phyloP scores from a whole-genome alignment of 2,888 invertebrate species.

The Epinotia demarniana region DNA sequence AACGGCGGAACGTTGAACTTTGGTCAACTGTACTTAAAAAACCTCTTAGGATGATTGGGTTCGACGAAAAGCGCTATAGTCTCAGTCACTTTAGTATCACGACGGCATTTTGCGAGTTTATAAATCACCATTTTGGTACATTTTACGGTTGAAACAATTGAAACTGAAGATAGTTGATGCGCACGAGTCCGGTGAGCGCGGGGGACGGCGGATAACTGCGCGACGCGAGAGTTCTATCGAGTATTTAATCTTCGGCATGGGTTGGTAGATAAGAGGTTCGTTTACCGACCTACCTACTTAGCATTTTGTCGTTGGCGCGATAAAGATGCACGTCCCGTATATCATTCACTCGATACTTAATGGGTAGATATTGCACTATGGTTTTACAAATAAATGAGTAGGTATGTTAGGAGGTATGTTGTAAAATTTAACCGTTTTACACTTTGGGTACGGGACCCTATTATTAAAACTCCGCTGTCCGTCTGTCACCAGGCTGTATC shows the following conservation, averaged over 20 bases:
- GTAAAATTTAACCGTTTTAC: too few relatives aligned
- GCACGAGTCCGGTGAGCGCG: conserved; percentile 51
- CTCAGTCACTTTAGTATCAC: conserved; percentile 72
- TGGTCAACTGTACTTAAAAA: conserved; percentile 83
- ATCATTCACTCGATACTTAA: neutral
- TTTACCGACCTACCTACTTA: conserved; percentile 40
- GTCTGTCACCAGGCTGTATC: too few relatives aligned
- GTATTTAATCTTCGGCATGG: conserved; percentile 20
- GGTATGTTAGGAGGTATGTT: too few relatives aligned
- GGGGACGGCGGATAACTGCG: conserved; percentile 49
- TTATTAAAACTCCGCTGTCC: too few relatives aligned
- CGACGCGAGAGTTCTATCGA: conserved; percentile 40
- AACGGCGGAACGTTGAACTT: conserved; percentile 62
- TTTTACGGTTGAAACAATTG: conserved; percentile 58
- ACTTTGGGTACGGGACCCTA: too few relatives aligned
- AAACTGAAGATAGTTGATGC: conserved; percentile 3
- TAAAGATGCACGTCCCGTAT: neutral
- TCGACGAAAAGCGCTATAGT: conserved; percentile 74
- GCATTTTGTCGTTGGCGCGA: conserved; percentile 17
- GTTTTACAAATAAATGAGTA: too few relatives aligned
- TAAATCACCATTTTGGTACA: conserved; percentile 81
- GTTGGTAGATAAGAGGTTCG: conserved; percentile 41
- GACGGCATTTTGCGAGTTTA: conserved; percentile 71
- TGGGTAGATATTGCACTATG: too few relatives aligned
- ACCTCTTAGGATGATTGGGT: conserved; percentile 78